These are phyloP conservation scores for Synanthedon myopaeformis DNA, from an alignment of 2,888 invertebrate species.

Conservation along the genomic window DNA sequence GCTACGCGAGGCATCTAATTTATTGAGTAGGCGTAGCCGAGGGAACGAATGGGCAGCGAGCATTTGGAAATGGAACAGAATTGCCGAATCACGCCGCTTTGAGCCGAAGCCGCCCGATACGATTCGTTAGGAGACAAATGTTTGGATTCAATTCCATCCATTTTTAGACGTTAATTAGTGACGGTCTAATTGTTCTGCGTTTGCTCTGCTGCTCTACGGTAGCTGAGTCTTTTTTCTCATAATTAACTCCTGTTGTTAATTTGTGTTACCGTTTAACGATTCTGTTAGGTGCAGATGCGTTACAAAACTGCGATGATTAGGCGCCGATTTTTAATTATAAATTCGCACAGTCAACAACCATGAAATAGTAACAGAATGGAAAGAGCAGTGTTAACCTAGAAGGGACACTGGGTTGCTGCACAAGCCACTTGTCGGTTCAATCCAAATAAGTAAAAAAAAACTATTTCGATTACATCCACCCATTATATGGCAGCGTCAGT, in stretches of 20 bases:
- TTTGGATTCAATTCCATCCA: slow-evolving; percentile 64
- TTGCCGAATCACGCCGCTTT: slow-evolving; percentile 68
- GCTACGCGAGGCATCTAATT: slow-evolving; percentile 63
- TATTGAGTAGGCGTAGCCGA: slow-evolving; percentile 67
- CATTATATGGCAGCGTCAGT: slow-evolving; percentile 19
- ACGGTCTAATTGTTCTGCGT: slow-evolving; percentile 53
- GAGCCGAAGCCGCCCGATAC: slow-evolving; percentile 58
- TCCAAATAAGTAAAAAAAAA: slow-evolving; percentile 11
- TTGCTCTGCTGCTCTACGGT: slow-evolving; percentile 44
- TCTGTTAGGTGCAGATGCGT: slow-evolving; percentile 14
- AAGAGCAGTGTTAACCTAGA: not conserved
- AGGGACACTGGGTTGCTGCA: not conserved
- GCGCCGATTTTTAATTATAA: slow-evolving; percentile 1
- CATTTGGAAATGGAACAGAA: slow-evolving; percentile 58
- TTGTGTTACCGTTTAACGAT: slow-evolving; percentile 26
- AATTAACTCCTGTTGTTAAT: slow-evolving; percentile 53
- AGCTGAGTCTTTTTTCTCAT: slow-evolving; percentile 37
- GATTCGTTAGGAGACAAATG: slow-evolving; percentile 71
- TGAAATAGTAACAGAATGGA: not conserved
- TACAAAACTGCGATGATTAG: slow-evolving; percentile 5
- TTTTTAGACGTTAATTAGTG: slow-evolving; percentile 58
- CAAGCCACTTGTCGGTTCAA: not conserved
- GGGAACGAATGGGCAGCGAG: slow-evolving; percentile 67
- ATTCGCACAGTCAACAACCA: not conserved
- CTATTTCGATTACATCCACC: slow-evolving; percentile 15